Conservation (phyloP, 2,797 vertebrate species). For the Phrynocephalus guinanensis region DNA sequence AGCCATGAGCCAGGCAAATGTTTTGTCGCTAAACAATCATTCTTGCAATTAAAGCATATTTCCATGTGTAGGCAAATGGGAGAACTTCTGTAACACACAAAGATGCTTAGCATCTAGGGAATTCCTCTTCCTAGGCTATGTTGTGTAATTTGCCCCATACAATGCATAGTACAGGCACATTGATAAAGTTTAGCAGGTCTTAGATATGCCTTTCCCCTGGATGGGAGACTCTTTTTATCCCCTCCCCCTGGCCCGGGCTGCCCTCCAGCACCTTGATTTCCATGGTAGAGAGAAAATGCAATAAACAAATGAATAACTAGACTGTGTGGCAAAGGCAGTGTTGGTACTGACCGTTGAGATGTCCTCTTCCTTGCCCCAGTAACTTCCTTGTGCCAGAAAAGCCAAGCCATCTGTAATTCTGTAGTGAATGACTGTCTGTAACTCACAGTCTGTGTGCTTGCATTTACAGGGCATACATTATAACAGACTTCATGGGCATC, state of each 20-base stretch:
- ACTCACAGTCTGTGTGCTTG: constrained; percentile 70
- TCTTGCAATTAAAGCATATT: no score
- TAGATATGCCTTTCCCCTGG: constrained; percentile 19
- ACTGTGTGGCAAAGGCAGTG: constrained; percentile 42
- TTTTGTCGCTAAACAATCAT: no score
- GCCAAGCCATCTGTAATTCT: constrained; percentile 40
- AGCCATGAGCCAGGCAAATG: no score
- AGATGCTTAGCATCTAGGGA: no score
- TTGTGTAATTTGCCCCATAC: no score
- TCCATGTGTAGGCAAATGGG: no score
- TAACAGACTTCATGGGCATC: constrained; percentile 98
- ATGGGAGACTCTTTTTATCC: background rate
- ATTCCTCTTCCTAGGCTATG: no score
- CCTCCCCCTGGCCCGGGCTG: no score
- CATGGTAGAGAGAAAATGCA: background rate
- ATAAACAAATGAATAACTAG: background rate
- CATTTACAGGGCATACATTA: constrained; percentile 89
- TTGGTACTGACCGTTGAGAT: constrained; percentile 41
- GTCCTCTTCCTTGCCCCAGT: background rate
- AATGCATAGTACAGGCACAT: background rate
- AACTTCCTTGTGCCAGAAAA: background rate
- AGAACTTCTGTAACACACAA: no score
- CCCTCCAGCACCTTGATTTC: background rate
- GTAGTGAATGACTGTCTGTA: constrained; percentile 30
- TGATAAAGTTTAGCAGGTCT: background rate